Evolutionary conservation across 2,797 vertebrate species (phyloP).

Genomic region (Sebastes diploproa): DNA sequence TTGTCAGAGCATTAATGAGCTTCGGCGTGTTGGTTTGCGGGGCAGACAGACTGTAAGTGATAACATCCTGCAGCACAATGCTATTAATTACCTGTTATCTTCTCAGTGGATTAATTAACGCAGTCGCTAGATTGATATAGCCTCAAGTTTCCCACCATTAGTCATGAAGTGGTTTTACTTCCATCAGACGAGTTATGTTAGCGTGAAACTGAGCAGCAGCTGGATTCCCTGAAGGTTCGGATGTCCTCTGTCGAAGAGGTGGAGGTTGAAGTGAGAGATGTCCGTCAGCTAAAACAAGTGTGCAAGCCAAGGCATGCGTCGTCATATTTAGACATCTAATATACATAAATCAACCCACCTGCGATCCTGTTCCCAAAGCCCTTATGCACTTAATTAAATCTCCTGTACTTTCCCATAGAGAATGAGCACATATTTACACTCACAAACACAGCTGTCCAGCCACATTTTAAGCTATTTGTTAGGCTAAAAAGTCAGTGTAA

Average conservation of each 20-base stretch:
- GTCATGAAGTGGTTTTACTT: slow-evolving; percentile 47
- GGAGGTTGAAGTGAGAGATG: slow-evolving; percentile 23
- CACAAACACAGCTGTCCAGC: slow-evolving; percentile 43
- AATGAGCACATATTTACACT: slow-evolving; percentile 6
- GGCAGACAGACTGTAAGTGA: slow-evolving; percentile 59
- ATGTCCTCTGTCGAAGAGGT: slow-evolving; percentile 31
- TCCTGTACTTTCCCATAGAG: slow-evolving; percentile 1
- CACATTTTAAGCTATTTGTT: slow-evolving; percentile 20
- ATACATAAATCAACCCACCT: slow-evolving; percentile 44
- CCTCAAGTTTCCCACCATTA: slow-evolving; percentile 63
- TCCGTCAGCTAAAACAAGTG: slow-evolving; percentile 18
- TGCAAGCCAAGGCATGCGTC: background rate
- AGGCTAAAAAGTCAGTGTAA: background rate
- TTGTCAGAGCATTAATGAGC: slow-evolving; percentile 55
- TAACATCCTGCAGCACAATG: slow-evolving; percentile 70
- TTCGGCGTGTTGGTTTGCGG: slow-evolving; percentile 40
- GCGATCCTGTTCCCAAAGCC: slow-evolving; percentile 25
- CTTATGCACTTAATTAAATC: slow-evolving; percentile 25
- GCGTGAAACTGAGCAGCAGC: slow-evolving; percentile 33
- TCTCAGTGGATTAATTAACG: slow-evolving; percentile 73
- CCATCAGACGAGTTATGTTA: slow-evolving; percentile 19
- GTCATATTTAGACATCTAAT: slow-evolving; percentile 19
- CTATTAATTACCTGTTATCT: slow-evolving; percentile 80
- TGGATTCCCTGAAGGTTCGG: slow-evolving; percentile 45
- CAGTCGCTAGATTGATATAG: slow-evolving; percentile 59